Evolutionary conservation across 1,140 invertebrate genomes (phyloP).

Genomic region (Drosophila lini): DNA sequence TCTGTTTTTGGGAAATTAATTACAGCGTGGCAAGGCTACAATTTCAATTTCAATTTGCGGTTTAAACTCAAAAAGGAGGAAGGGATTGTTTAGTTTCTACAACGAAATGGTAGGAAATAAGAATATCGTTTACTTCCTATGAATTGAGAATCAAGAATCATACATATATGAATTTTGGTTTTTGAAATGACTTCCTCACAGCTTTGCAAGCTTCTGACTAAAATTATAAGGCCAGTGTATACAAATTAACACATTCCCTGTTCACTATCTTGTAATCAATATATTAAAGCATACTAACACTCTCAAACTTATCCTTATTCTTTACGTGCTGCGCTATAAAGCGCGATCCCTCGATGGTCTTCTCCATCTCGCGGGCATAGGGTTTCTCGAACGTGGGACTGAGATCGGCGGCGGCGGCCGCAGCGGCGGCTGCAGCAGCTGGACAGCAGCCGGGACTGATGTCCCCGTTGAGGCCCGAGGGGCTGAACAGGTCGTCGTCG

Average conservation of each 20-base stretch:
- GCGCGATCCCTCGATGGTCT: constrained; percentile 94
- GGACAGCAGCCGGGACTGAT: constrained; percentile 85
- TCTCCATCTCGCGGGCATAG: constrained; percentile 91
- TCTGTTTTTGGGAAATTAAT: constrained; percentile 40
- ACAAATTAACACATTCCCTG: no score
- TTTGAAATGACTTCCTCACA: no score
- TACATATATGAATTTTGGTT: no score
- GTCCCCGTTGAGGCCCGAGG: constrained; percentile 86
- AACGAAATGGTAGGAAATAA: neutral
- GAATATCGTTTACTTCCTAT: neutral
- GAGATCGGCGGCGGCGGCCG: constrained; percentile 86
- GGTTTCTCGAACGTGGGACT: constrained; percentile 92
- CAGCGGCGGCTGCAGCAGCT: constrained; percentile 50
- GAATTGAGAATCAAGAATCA: no score
- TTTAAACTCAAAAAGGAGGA: neutral
- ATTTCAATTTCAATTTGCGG: constrained; percentile 4
- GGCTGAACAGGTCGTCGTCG: constrained; percentile 92
- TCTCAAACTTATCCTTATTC: constrained; percentile 97
- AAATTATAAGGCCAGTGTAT: neutral
- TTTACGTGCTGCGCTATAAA: constrained; percentile 97
- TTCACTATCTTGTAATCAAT: neutral
- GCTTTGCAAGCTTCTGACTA: neutral
- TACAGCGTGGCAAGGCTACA: constrained; percentile 18
- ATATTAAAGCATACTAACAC: constrained; percentile 88
- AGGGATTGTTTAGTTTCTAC: neutral